These are phyloP conservation scores for Cephus pygmeus DNA, from an alignment of 2,888 invertebrate genomes.

Conservation along the genomic window DNA sequence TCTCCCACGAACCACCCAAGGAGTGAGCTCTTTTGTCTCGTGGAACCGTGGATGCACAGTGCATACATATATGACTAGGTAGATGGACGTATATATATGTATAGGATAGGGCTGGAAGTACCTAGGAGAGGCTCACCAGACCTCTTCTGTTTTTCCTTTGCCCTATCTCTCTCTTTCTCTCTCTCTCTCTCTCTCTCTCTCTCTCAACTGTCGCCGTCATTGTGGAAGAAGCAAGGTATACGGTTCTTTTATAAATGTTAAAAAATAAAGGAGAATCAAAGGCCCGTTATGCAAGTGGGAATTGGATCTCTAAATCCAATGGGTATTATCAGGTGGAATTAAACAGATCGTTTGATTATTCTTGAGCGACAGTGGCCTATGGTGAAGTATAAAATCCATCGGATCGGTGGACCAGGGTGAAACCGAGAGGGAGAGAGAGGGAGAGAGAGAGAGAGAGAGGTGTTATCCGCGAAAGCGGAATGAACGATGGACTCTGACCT, in stretches of 20 bases:
- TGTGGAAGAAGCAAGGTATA: not conserved
- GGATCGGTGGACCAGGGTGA: conserved; percentile 15
- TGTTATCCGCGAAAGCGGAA: not conserved
- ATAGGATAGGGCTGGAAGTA: conserved; percentile 26
- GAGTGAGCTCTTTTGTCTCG: conserved; percentile 57
- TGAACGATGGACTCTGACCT: not conserved
- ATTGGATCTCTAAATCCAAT: not conserved
- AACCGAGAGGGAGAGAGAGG: not conserved
- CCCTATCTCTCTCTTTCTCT: not conserved
- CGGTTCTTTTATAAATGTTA: not conserved
- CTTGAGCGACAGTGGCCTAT: not conserved
- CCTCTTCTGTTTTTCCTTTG: not conserved
- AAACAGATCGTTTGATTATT: not conserved
- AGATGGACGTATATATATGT: conserved; percentile 22
- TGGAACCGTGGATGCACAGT: conserved; percentile 53
- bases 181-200: no score
- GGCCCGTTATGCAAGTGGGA: not conserved
- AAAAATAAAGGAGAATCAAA: not conserved
- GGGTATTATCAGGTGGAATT: not conserved
- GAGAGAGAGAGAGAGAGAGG: not conserved
- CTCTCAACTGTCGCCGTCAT: not conserved
- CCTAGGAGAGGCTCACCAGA: not conserved
- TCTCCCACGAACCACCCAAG: conserved; percentile 51
- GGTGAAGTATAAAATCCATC: conserved; percentile 21
- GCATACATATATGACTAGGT: conserved; percentile 38